Base-by-base conservation (phyloP, 2,797 vertebrate genomes). In the Gymnodraco acuticeps region DNA sequence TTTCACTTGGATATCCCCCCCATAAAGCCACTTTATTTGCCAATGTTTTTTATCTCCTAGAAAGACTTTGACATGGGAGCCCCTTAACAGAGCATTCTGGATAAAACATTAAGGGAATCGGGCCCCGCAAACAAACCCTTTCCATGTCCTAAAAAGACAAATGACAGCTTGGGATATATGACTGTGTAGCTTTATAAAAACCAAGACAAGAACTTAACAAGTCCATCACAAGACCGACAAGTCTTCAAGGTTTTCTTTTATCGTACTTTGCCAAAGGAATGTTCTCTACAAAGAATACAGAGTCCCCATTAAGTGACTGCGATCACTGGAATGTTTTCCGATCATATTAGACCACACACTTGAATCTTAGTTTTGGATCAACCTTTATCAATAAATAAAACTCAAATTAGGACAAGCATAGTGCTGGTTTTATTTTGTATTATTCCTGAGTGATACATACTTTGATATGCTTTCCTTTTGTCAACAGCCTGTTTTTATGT, bases 21-120 rank as follows among this genome's bases (percentile, higher is more conserved):
- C 42, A 77, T 89, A 81, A 91, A 89, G 64, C 55, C 67, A 58
- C 52, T 86, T 86, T 84, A 84, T 88, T 89, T 84, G 79, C 64
- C 75, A 63, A 47, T 86, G 82, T 89, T 90, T 89, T 90, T 85
- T 70, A 81, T 86, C 69, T 81, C 73, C 82, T 87, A 73, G 77
- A 84, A 87, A 70, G 76, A 73, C 73, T 70, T 77, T 76, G 82
- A 82, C 75, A 62, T 75, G 67, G 65, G 52, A 82, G 77, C 50
- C 74, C 68, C 75, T 83, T 55, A 70, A 38, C 70, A 70, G 64
- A 54, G 70, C 60, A 64, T 79, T 90, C 83, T 90, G 87, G 84
- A 89, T 87, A 79, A 88, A 91, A 77, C 83, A 88, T 87, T 80
- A 89, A 63, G 70, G 38, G 51, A 55, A 45, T 41, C 10, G n/a